Conservation (phyloP, 2,888 invertebrate genomes). For the Caenorhabditis angaria region DNA sequence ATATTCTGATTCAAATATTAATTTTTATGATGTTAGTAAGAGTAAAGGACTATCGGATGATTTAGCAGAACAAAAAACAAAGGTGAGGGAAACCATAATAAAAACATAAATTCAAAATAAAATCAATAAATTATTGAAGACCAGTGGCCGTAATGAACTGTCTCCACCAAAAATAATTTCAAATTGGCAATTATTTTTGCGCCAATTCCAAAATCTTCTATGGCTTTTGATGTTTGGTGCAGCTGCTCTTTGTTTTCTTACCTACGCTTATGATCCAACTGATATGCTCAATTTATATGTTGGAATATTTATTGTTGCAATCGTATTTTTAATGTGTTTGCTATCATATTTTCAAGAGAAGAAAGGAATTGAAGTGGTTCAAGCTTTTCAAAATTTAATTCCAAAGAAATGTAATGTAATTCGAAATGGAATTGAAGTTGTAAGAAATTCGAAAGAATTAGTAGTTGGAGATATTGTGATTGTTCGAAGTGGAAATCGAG, state of each 20-base stretch:
- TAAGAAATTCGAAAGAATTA: conserved; percentile 56
- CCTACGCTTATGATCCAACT: conserved; percentile 55
- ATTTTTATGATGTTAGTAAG: conserved; percentile 40
- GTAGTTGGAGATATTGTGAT: conserved; percentile 63
- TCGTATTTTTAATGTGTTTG: conserved; percentile 63
- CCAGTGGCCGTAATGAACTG: conserved; percentile 58
- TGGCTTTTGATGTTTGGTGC: conserved; percentile 66
- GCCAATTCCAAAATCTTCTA: conserved; percentile 66
- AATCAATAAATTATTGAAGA: conserved; percentile 22
- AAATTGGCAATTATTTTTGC: conserved; percentile 58
- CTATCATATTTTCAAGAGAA: conserved; percentile 62
- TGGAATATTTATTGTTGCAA: conserved; percentile 60
- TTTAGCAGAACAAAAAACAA: conserved; percentile 39
- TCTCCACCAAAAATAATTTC: conserved; percentile 58
- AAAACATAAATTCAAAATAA: neutral
- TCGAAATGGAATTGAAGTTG: conserved; percentile 55
- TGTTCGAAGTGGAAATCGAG: conserved; percentile 56
- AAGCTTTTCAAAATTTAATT: conserved; percentile 60
- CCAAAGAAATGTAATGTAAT: conserved; percentile 58
- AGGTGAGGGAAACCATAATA: conserved; percentile 10
- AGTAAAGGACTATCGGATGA: conserved; percentile 44
- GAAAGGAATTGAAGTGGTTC: conserved; percentile 58
- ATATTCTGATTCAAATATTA: conserved; percentile 53
- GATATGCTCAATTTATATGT: conserved; percentile 58
- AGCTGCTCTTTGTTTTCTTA: conserved; percentile 54